A percentile compares a stretch with the other conserved stretches of the same genome.
These are phyloP conservation scores for Dryobota labecula DNA, from an alignment of 2,888 invertebrate species.

Conservation along the genomic window DNA sequence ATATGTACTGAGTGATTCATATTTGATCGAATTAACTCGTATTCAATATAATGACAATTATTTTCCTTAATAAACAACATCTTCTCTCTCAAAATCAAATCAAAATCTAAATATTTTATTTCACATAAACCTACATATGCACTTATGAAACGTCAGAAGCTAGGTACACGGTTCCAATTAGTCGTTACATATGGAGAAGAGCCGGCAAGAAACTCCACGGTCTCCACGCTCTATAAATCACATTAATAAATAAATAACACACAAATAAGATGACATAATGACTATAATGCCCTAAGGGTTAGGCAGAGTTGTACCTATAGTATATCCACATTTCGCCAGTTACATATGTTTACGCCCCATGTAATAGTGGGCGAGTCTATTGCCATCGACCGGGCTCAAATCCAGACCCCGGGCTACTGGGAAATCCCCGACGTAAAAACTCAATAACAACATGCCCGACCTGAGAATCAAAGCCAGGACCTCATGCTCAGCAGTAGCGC, in stretches of 20 bases:
- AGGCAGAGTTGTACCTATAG: no score
- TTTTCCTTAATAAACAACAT: not conserved
- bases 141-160: no score
- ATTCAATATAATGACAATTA: not conserved
- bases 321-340: not conserved
- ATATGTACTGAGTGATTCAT: not conserved
- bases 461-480: not conserved
- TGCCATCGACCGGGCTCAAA: not conserved
- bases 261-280: not conserved
- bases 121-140: no score
- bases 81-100: no score
- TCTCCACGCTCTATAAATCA: no score
- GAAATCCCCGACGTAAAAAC: not conserved
- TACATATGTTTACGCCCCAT: not conserved
- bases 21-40: not conserved
- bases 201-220: no score
- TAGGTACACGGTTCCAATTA: no score
- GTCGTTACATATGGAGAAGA: no score
- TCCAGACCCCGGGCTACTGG: not conserved
- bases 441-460: not conserved
- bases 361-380: not conserved
- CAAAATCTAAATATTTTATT: no score
- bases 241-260: slow-evolving; percentile 2
- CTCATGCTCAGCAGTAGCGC: no score
- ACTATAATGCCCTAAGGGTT: not conserved